Percentiles rank a stretch among this genome's conserved stretches.
Conservation (phyloP, 2,888 invertebrate genomes). For the Pristionchus exspectatus region DNA sequence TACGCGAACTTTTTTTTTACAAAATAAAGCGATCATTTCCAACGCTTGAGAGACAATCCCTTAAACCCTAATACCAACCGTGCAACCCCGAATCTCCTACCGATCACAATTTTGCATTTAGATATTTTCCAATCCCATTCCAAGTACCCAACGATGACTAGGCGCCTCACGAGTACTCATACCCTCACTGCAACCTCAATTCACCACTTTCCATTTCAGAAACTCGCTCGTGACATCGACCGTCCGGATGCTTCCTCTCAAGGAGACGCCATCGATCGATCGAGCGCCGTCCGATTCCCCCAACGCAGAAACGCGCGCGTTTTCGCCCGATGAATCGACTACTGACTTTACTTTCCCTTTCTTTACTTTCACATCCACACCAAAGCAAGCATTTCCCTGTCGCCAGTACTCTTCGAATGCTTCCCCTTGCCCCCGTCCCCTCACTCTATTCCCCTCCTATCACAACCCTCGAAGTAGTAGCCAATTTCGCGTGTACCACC, state of each 20-base stretch:
- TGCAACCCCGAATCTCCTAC: background rate
- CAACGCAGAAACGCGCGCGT: constrained; percentile 50
- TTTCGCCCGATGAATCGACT: constrained; percentile 38
- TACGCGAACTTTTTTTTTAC: background rate
- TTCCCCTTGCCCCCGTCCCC: constrained; percentile 1
- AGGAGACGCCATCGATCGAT: background rate
- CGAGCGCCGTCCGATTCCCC: constrained; percentile 17
- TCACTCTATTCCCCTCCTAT: background rate
- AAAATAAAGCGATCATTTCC: background rate
- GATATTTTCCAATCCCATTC: background rate
- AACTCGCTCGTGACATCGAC: constrained; percentile 37
- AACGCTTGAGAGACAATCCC: background rate
- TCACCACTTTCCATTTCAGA: background rate
- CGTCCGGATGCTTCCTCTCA: constrained; percentile 42
- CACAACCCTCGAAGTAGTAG: background rate
- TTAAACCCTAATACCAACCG: background rate
- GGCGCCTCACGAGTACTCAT: background rate
- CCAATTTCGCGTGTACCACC: background rate
- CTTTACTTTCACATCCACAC: background rate
- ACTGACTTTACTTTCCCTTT: background rate
- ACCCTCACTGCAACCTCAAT: background rate
- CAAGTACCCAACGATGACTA: background rate
- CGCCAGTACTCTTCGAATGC: background rate
- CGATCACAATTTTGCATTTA: too few species aligned
- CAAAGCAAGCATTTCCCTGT: constrained; percentile 34